Evolutionary conservation across 2,113 vertebrate species (phyloP).

Genomic region (Caretta caretta): DNA sequence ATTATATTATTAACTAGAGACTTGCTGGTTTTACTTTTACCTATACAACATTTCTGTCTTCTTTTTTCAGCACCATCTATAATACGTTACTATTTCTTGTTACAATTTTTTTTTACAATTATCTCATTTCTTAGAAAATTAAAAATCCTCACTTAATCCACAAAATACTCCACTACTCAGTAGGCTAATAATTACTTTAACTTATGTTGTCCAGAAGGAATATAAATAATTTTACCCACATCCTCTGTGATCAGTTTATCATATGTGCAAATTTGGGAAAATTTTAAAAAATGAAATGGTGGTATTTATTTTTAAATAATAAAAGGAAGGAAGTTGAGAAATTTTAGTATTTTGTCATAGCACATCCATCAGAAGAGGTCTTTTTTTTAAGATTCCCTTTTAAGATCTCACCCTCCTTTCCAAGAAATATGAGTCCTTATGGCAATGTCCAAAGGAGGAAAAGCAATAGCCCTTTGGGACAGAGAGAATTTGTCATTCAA

Average conservation of each 20-base stretch:
- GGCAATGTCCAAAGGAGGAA: slow-evolving; percentile 45
- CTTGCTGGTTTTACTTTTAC: neutral
- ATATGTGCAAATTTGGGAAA: neutral
- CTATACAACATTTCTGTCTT: neutral
- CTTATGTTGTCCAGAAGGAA: neutral
- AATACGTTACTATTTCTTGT: neutral
- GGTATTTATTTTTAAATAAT: neutral
- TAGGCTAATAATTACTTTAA: neutral
- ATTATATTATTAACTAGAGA: neutral
- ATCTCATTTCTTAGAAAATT: neutral
- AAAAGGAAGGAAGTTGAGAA: neutral
- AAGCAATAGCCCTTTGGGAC: slow-evolving; percentile 58
- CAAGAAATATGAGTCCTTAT: slow-evolving; percentile 52
- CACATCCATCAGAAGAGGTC: neutral
- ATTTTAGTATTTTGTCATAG: slow-evolving; percentile 39
- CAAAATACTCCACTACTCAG: neutral
- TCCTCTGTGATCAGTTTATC: neutral
- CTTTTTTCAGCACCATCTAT: neutral
- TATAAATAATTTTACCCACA: neutral
- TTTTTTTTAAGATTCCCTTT: neutral
- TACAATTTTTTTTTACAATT: neutral
- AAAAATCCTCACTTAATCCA: neutral
- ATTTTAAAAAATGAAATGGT: slow-evolving; percentile 1
- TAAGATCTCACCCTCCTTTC: slow-evolving; percentile 11
- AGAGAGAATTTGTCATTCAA: slow-evolving; percentile 63